Evolutionary conservation across 1,140 invertebrate genomes (phyloP), one percentile per base, ranked within the genome.

Genomic region (Drosophila ercepeae): DNA sequence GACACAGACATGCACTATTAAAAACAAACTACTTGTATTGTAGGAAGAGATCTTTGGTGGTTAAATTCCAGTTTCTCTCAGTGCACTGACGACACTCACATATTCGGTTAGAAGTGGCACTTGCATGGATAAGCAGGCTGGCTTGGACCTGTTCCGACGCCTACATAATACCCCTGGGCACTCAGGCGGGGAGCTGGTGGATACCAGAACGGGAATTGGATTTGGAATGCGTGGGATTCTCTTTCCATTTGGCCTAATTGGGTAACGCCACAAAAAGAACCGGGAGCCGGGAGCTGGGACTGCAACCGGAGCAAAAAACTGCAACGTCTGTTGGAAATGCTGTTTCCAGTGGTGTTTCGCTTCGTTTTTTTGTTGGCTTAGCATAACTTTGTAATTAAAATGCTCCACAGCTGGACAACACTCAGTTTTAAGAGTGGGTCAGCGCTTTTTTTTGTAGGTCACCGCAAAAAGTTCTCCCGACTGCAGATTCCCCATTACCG

Each of bases 311-410:
- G n/a, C 14, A 8, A 52, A 53, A 70, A 73, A 73, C 4, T 73
- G 69, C 69, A 73, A 9, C 49, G 57, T 73, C 69, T 73, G 69
- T 49, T 27, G 68, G 48, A 51, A 52, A 46, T 42, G 58, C n/a
- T n/a, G n/a, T 63, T 63, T 58, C 25, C 59, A 34, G 27, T 44
- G 19, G 34, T 27, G 41, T 14, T 21, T 8, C 6, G n/a, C n/a
- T n/a, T n/a, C n/a, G n/a, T n/a, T 39, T n/a, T 11, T 29, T 63
- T 59, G 45, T 23, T 7, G 7, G 60, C 46, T 67, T 44, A 34
- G 61, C 63, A 60, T 71, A 73, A 54, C 44, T 73, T 63, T 73
- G 58, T 63, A 73, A 73, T 73, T 73, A 73, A 73, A 72, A 54
- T 72, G 58, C 69, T 50, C 3, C 69, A 14, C 69, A 73, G 69